phyloP scores from a whole-genome alignment of 1,140 invertebrate genomes.

The Bombus superbus region DNA sequence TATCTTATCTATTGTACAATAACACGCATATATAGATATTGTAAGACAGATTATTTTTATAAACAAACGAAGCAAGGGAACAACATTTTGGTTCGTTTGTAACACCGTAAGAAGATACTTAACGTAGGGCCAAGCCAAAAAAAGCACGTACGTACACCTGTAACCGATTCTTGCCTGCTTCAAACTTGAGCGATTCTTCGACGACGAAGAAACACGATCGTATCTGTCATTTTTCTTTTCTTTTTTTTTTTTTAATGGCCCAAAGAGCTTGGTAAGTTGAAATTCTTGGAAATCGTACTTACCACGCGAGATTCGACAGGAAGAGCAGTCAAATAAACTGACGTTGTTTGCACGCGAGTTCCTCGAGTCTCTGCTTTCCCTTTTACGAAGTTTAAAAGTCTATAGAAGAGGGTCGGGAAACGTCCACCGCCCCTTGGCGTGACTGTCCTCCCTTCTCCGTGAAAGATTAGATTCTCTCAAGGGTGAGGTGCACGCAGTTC shows the following conservation, averaged over 20 bases:
- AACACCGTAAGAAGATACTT: background rate
- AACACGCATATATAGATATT: too few relatives aligned
- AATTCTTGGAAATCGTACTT: background rate
- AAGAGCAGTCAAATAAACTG: conserved; percentile 31
- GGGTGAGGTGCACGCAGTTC: conserved; percentile 17
- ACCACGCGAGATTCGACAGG: conserved; percentile 1
- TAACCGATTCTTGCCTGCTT: too few relatives aligned
- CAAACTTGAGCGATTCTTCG: background rate
- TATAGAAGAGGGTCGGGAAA: background rate
- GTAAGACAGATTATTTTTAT: background rate
- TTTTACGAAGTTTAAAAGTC: conserved; percentile 29
- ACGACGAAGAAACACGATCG: background rate
- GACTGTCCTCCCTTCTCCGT: conserved; percentile 18
- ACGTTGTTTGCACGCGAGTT: conserved; percentile 13
- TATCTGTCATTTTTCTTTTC: too few relatives aligned
- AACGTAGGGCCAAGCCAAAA: background rate
- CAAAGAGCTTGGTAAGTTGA: too few relatives aligned
- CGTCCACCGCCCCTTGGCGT: conserved; percentile 4
- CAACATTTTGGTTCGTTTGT: background rate
- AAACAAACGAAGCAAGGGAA: too few relatives aligned
- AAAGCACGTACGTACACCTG: background rate
- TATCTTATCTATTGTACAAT: too few relatives aligned
- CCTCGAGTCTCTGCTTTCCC: background rate
- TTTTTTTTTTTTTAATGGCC: too few relatives aligned
- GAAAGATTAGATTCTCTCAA: conserved; percentile 38